Base-by-base conservation (phyloP, 2,113 vertebrate genomes). In the Pleuronectes platessa region DNA sequence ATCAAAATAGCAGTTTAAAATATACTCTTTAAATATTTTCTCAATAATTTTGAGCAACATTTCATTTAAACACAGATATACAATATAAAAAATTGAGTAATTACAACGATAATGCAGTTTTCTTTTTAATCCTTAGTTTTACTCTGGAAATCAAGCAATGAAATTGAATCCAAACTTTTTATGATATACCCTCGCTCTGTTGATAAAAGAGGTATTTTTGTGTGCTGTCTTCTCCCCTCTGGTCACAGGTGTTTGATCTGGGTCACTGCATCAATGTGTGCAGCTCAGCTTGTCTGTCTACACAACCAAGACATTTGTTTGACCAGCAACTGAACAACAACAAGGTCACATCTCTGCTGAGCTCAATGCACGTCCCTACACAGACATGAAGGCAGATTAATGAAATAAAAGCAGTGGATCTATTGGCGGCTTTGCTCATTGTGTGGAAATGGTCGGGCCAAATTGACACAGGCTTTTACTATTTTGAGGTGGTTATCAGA, bases 401-500 rank as follows among this genome's bases (percentile, higher is more conserved):
- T 82, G 54, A 20, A 78, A 74, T 83, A n/a, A 60, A 78, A 74
- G 14, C 3, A 10, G 66, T 17, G 37, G 14, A 27, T 85, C 56
- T 26, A 42, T 66, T 15, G 2, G 54, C 42, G 66, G 27, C 68
- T 79, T 54, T 62, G 24, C 68, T 76, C 68, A 70, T 80, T 79
- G 71, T 31, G 54, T 20, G 62, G 71, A 56, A 55, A 60, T 18
- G 37, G 47, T 8, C 6, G 12, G 26, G 72, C 51, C 71, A 75
- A 70, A 89, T 78, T 83, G 71, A 78, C 62, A 47, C 55, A 72
- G 62, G 82, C 82, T 87, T 82, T 65, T 61, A 71, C 85, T 84
- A 89, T 88, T 84, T 90, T 56, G 68, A 89, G 83, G 88, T 79
- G 67, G 76, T 88, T 82, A 89, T 89, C 81, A 70, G 76, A 78